phyloP scores from a whole-genome alignment of 2,113 vertebrate genomes.

The Apodemus speciosus region DNA sequence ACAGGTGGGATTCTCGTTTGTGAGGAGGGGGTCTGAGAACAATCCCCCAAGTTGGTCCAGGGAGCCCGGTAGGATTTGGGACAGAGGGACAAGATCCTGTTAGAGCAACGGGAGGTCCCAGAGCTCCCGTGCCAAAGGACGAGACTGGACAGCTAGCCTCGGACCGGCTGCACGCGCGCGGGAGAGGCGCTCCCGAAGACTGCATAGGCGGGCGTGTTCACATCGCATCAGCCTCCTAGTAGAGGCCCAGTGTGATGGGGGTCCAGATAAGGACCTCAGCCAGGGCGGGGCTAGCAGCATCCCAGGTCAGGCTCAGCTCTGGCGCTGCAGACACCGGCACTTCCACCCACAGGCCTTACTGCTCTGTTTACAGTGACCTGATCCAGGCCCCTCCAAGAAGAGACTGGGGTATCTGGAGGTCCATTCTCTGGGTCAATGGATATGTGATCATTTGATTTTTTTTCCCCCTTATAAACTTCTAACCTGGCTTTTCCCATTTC shows the following conservation, averaged over 20 bases:
- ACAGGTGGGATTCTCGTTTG: background rate
- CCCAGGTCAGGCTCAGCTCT: background rate
- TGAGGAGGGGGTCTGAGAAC: background rate
- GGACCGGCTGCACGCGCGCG: background rate
- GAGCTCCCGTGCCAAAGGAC: background rate
- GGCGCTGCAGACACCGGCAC: background rate
- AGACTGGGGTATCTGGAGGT: slow-evolving; percentile 37
- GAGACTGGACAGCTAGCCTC: background rate
- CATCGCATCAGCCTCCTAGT: background rate
- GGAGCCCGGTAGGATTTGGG: background rate
- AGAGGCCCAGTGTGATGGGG: background rate
- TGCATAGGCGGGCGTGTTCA: background rate
- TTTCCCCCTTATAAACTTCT: slow-evolving; percentile 77
- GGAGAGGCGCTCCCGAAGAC: background rate
- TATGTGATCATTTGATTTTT: slow-evolving; percentile 70
- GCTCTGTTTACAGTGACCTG: slow-evolving; percentile 57
- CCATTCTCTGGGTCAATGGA: slow-evolving; percentile 57
- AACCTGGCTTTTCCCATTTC: slow-evolving; percentile 79
- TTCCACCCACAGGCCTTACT: slow-evolving; percentile 61
- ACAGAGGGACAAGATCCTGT: background rate
- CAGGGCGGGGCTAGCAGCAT: background rate
- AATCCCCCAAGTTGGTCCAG: background rate
- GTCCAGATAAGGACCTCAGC: background rate
- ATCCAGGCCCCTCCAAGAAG: background rate
- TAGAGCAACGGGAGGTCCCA: background rate